Base-by-base conservation (phyloP, 2,888 invertebrate genomes). In the Ormyrus rosae region DNA sequence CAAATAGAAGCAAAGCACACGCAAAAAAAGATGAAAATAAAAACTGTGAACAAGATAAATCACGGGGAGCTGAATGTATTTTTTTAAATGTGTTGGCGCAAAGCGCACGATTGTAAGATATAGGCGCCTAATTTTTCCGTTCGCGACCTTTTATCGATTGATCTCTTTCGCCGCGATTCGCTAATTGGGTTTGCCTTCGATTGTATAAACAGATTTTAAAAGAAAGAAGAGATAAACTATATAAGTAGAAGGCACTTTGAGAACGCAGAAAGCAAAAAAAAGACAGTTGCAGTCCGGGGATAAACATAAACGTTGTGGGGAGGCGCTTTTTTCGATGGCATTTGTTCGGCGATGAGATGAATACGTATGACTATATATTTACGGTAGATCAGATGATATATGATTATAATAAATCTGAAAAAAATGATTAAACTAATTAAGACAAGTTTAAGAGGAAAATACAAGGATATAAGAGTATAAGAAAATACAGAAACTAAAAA, bases 361-460 rank as follows among this genome's bases (percentile, higher is more conserved):
- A 65, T 75, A 81, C 69, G 71, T 65, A 78, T 74, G 74, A 75
- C 58, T 71, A 81, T 73, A 80, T 83, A 83, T 83, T 83, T 82
- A 83, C 81, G 78, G 78, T 82, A 60, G 80, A 82, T 83, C 82
- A 82, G 80, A 83, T 82, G 63, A 80, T 82, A 83, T 81, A 79
- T 77, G 72, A 80, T 68, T 34, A 72, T 72, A 72, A 76, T 72
- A 63, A 77, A 69, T 68, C 61, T 68, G 68, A 61, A 68, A 68
- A 56, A 65, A 63, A 68, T 48, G 45, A 78, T 68, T 77, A 80
- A 53, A 72, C 48, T 67, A 72, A 67, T 45, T 68, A 77, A 72
- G 46, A 68, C 58, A 45, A 71, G 50, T 80, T 80, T 51, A 63
- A 53, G 71, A 65, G 56, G 63, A 78, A 34, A 34, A 19, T 55